phyloP scores from a whole-genome alignment of 2,113 vertebrate genomes.

The Noctilio leporinus region DNA sequence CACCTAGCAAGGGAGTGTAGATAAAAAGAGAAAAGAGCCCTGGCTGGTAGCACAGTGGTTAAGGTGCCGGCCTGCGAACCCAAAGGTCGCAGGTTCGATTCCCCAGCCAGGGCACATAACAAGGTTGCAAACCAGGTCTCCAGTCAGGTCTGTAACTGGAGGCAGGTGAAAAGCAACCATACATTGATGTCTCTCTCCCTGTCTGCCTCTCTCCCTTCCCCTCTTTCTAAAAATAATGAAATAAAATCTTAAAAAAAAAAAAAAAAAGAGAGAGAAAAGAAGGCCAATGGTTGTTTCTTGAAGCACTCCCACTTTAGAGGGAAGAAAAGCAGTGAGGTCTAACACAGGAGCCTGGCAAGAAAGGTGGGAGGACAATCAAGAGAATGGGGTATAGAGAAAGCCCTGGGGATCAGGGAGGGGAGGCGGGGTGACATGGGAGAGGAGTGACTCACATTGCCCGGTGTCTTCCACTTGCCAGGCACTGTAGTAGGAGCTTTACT shows the following conservation, averaged over 20 bases:
- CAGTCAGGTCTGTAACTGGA: no score
- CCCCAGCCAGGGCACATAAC: no score
- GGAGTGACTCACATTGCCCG: neutral
- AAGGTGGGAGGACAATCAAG: neutral
- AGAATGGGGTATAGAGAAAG: neutral
- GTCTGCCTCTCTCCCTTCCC: no score
- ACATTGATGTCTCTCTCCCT: no score
- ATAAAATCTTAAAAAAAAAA: no score
- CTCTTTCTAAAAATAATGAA: no score
- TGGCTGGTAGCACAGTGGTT: no score
- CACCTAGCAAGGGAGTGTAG: neutral
- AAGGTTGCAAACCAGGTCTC: no score
- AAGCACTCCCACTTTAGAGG: neutral
- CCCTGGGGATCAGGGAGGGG: neutral
- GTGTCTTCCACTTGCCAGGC: neutral
- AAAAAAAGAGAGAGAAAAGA: neutral
- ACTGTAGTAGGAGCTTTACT: neutral
- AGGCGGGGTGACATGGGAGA: fast-evolving
- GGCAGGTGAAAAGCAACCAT: no score
- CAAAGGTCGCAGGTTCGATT: no score
- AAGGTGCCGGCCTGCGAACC: no score
- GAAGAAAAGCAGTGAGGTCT: neutral
- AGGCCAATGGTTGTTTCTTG: neutral
- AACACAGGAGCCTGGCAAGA: neutral
- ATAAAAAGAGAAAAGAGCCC: no score